Conservation (phyloP, 2,113 vertebrate species). For the Parotia lawesii region DNA sequence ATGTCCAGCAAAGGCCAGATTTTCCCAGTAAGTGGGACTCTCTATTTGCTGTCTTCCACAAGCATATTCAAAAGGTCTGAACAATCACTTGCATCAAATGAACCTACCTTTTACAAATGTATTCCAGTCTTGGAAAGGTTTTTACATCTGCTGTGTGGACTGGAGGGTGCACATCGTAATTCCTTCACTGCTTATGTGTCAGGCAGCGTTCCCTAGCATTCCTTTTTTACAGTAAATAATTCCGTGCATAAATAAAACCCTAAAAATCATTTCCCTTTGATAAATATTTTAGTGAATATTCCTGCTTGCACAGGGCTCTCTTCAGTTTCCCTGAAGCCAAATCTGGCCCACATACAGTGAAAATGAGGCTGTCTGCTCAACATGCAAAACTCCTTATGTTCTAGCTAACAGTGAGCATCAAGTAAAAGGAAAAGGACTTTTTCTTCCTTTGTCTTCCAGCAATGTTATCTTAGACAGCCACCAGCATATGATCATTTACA, state of each 20-base stretch:
- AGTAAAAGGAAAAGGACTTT: slow-evolving; percentile 50
- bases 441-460: slow-evolving; percentile 51
- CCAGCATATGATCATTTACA: slow-evolving; percentile 59
- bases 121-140: background rate
- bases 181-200: background rate
- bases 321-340: slow-evolving; percentile 43
- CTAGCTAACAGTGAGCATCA: background rate
- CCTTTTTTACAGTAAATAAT: slow-evolving; percentile 16
- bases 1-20: background rate
- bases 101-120: background rate
- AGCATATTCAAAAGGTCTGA: background rate
- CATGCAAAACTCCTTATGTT: slow-evolving; percentile 36
- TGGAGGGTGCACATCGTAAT: background rate
- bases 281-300: slow-evolving; percentile 55
- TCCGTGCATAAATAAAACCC: slow-evolving; percentile 7
- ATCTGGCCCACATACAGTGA: slow-evolving; percentile 55
- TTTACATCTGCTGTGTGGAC: background rate
- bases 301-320: background rate
- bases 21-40: background rate
- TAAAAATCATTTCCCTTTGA: slow-evolving; percentile 37
- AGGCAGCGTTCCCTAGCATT: background rate
- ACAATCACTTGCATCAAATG: background rate
- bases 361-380: slow-evolving; percentile 37
- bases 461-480: slow-evolving; percentile 41
- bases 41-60: background rate